Percentiles rank a stretch among this genome's conserved stretches.
Conservation (phyloP, 2,888 invertebrate species). For the Cerastis leucographa region DNA sequence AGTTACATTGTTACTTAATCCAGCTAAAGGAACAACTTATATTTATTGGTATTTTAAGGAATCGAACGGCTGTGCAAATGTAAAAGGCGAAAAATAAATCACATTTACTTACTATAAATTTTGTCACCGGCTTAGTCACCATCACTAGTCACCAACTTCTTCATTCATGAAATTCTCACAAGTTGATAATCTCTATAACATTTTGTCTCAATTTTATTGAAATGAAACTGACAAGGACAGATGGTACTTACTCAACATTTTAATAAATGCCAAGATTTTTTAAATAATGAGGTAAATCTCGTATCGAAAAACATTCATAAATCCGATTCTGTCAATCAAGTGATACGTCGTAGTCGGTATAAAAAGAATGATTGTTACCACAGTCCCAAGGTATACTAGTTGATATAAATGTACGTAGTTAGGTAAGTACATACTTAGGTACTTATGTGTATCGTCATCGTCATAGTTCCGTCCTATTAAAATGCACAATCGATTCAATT, state of each 20-base stretch:
- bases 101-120: neutral
- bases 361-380: slow-evolving; percentile 62
- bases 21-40: neutral
- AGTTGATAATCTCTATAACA: neutral
- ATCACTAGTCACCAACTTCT: neutral
- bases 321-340: slow-evolving; percentile 30
- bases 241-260: slow-evolving; percentile 7
- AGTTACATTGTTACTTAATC: neutral
- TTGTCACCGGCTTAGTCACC: neutral
- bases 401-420: slow-evolving; percentile 50
- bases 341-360: slow-evolving; percentile 29
- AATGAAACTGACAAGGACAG: slow-evolving; percentile 7
- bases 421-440: slow-evolving; percentile 15
- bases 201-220: slow-evolving; percentile 6
- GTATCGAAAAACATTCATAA: slow-evolving; percentile 29
- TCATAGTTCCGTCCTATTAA: slow-evolving; percentile 69
- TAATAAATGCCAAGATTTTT: slow-evolving; percentile 19
- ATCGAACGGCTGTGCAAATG: neutral
- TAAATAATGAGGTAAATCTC: slow-evolving; percentile 18
- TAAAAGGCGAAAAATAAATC: neutral
- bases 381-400: slow-evolving; percentile 64
- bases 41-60: neutral
- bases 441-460: slow-evolving; percentile 51
- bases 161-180: slow-evolving; percentile 4
- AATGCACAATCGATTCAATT: slow-evolving; percentile 73